A percentile compares a stretch with the other conserved stretches of the same genome.
Conservation (phyloP, 2,888 invertebrate species). For the Rotaria socialis region DNA sequence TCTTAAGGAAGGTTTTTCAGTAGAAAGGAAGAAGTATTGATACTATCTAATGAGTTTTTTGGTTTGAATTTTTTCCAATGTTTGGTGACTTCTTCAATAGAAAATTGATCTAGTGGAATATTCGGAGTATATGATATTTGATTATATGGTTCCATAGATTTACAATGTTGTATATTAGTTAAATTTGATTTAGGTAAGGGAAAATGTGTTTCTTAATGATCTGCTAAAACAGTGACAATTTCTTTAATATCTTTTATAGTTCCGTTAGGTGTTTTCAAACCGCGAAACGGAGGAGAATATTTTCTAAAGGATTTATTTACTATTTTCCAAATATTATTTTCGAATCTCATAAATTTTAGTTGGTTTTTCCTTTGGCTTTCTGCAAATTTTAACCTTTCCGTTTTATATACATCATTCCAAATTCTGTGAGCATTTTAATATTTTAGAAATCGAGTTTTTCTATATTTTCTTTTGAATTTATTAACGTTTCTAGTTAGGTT, state of each 20-base stretch:
- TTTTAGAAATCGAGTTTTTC: not conserved
- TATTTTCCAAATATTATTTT: not conserved
- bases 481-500: not conserved
- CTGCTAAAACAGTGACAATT: not conserved
- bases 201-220: not conserved
- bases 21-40: no score
- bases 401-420: not conserved
- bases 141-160: no score
- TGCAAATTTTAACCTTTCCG: not conserved
- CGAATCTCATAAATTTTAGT: not conserved
- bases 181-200: no score
- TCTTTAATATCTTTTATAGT: not conserved
- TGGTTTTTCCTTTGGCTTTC: not conserved
- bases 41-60: no score
- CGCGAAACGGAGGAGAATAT: not conserved
- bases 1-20: no score
- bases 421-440: not conserved
- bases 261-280: not conserved
- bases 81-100: no score
- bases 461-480: constrained; percentile 4
- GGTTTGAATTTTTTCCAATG: no score
- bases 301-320: not conserved
- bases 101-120: no score
- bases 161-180: no score
- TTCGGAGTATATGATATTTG: no score